phyloP scores from a whole-genome alignment of 2,888 invertebrate genomes.

The Cerastis leucographa region DNA sequence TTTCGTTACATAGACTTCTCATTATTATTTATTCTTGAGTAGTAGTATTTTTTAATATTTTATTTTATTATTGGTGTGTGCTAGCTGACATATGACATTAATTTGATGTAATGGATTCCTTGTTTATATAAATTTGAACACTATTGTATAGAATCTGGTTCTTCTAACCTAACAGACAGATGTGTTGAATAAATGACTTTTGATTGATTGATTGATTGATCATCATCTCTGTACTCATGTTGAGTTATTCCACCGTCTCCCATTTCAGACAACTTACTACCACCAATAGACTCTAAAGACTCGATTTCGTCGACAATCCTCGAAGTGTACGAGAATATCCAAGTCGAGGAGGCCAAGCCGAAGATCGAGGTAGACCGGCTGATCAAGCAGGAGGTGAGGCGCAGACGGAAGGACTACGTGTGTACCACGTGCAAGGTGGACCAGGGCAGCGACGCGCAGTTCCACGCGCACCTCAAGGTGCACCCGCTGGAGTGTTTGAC shows the following conservation, averaged over 20 bases:
- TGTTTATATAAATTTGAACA: no score
- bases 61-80: no score
- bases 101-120: no score
- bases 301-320: conserved; percentile 79
- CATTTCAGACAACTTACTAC: conserved; percentile 76
- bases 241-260: background rate
- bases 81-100: no score
- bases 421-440: conserved; percentile 90
- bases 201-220: no score
- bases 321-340: conserved; percentile 78
- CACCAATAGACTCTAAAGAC: conserved; percentile 79
- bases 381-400: conserved; percentile 86
- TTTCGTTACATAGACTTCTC: background rate
- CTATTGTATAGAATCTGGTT: no score
- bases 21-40: no score
- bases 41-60: no score
- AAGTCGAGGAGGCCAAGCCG: conserved; percentile 83
- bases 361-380: conserved; percentile 81
- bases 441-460: conserved; percentile 92
- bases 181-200: no score
- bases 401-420: conserved; percentile 79
- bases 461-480: conserved; percentile 93
- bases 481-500: conserved; percentile 96
- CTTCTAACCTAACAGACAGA: no score
- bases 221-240: background rate